Base-by-base conservation (phyloP, 2,888 invertebrate genomes). In the Drosophila merina region DNA sequence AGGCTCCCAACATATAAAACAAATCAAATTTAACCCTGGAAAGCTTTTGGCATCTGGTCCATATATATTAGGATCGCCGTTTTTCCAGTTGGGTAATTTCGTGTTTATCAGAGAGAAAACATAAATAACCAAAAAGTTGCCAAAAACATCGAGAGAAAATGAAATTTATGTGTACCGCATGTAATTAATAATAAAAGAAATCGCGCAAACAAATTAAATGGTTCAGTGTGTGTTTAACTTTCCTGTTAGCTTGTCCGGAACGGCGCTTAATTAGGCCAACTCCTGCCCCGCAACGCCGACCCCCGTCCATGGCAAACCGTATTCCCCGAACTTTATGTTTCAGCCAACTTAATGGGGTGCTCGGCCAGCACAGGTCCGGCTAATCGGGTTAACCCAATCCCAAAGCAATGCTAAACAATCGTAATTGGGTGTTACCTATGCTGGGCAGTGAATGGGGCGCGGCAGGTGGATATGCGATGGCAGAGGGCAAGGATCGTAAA, bases 181-280 rank as follows among this genome's bases (percentile, higher is more conserved):
- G 63, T 51, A 69, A 84, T 81, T 71, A 84, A 81, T 80, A 77
- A 68, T 72, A 66, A 75, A 75, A 63, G 58, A 70, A 80, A 69
- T 72, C 51, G 42, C 42, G 51, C 63, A 55, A 57, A 60, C 49
- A 75, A 75, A 64, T 62, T 57, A 60, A 68, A 62, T 57, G 52
- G 45, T 54, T 54, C 48, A 58, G 38, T 52, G 72, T 54, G 45
- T 50, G 64, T 31, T 57, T 57, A 66, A 20, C 59, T 44, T 36
- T 50, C 57, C 45, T 66, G 59, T 55, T 64, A 55, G 56, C 70
- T 57, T 52, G 72, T 48, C 49, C 52, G 44, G 54, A 67, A 73
- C 78, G 49, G 44, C 55, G 40, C 48, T 25, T 78, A 78, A 84
- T 84, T 81, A 73, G 73, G 54, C 48, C 68, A 70, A 31, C 49